Evolutionary conservation across 2,113 vertebrate genomes (phyloP), one percentile per base, ranked within the genome.

Genomic region (Hippocampus abdominalis): DNA sequence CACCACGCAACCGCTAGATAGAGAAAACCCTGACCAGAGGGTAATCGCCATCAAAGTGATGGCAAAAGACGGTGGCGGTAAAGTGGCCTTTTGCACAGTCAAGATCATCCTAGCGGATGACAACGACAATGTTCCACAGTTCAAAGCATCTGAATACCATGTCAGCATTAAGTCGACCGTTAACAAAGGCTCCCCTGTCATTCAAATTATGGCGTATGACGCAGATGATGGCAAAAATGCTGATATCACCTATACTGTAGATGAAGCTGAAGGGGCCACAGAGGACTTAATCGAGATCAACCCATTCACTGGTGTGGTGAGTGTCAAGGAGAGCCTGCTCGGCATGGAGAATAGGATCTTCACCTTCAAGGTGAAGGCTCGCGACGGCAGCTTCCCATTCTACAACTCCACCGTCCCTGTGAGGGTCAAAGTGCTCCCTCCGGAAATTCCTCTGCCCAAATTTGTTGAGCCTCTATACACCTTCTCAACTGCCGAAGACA

Each of bases 51-150:
- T 99, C 80, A 98, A 97, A 88, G 93, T 98, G 42, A 97, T 98
- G 97, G 96, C 96, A 32, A 96, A 94, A 77, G 97, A 98, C 2
- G 95, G 95, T 0, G 96, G 97, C 2, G 97, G 96, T 9, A 95
- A 91, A 76, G 96, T 96, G 72, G 96, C 94, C 0, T 99, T 98
- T 84, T 99, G 97, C 86, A 96, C 95, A 0, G 95, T 99, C 25
- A 96, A 95, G 87, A 97, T 98, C 63, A 99, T 98, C 61, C 94
- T 99, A 44, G 97, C 95, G 0, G 97, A 99, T 3, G 95, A 98
- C 84, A 99, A 99, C 32, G 97, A 99, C 88, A 98, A 99, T 16
- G 81, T 94, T 0, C 97, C 97, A 64, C 92, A 92, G 60, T 99
- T 99, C 79, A 94, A 95, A 89, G 94, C 94, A 0, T 93, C 94